These are phyloP conservation scores for Acridotheres tristis DNA, from an alignment of 2,797 vertebrate genomes.

Conservation along the genomic window DNA sequence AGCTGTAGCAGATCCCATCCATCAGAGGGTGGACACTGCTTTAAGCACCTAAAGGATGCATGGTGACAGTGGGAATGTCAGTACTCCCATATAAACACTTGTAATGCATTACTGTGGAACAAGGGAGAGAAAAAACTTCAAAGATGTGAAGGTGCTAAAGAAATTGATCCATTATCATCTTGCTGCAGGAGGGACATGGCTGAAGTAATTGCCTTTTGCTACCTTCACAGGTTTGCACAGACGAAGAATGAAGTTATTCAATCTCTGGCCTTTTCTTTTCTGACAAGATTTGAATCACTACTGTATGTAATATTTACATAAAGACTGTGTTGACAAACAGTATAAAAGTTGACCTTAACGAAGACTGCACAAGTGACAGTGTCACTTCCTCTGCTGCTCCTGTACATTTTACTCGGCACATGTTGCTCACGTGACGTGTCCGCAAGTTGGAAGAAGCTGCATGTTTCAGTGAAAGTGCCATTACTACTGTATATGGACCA, in stretches of 20 bases:
- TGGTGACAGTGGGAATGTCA: not conserved
- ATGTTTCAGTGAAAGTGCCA: constrained; percentile 83
- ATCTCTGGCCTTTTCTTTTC: constrained; percentile 60
- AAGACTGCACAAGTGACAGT: constrained; percentile 76
- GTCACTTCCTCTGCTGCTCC: constrained; percentile 86
- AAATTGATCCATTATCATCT: not conserved
- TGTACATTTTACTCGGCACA: constrained; percentile 76
- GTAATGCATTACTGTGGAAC: not conserved
- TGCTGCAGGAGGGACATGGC: not conserved
- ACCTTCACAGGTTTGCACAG: constrained; percentile 91
- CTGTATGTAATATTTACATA: constrained; percentile 89
- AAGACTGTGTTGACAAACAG: constrained; percentile 74
- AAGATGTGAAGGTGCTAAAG: not conserved
- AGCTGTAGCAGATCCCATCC: not conserved
- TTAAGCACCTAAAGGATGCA: not conserved
- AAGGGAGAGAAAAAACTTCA: not conserved
- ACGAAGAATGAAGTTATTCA: constrained; percentile 89
- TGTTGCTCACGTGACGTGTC: constrained; percentile 84
- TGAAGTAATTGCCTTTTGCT: not conserved
- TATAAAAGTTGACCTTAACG: constrained; percentile 25
- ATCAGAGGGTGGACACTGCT: not conserved
- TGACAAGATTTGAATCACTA: constrained; percentile 83
- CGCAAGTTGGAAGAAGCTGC: constrained; percentile 88
- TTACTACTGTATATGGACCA: constrained; percentile 84
- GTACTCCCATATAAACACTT: not conserved